Conservation (phyloP, 64 coral and sea anemone genomes). For the Dendrophyllia cribrosa region DNA sequence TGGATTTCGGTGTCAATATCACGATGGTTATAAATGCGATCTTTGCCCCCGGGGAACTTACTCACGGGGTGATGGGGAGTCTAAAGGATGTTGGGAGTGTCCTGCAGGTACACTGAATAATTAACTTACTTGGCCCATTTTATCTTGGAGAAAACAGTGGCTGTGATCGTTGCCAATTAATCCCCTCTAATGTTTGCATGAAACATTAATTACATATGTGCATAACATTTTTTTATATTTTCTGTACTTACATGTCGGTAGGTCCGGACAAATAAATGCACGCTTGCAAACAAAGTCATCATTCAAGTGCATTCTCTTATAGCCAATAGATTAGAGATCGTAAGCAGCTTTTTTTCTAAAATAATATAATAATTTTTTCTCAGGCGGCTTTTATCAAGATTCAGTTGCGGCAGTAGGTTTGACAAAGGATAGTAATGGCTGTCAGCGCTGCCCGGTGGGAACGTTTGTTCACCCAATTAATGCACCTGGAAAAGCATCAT, state of each 20-base stretch:
- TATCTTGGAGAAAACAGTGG: no score
- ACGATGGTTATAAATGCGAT: not conserved
- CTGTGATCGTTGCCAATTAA: no score
- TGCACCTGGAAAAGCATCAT: slow-evolving; percentile 18
- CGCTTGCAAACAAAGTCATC: no score
- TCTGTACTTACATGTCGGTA: no score
- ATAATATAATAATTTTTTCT: not conserved
- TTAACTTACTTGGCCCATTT: no score
- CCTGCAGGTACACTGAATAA: not conserved
- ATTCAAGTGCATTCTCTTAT: no score
- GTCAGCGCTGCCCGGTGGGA: not conserved
- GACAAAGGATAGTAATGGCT: slow-evolving; percentile 22
- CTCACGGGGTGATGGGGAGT: not conserved
- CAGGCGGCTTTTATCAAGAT: slow-evolving; percentile 49
- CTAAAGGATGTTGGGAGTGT: not conserved
- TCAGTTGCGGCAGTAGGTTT: slow-evolving; percentile 24
- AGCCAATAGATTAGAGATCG: no score
- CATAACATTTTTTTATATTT: no score
- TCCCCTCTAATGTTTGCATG: no score
- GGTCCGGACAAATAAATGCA: no score
- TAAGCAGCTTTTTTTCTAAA: not conserved
- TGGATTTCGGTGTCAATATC: not conserved
- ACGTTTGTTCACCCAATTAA: slow-evolving; percentile 26
- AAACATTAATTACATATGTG: no score
- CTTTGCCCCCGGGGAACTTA: not conserved